Conservation (phyloP, 2,113 vertebrate genomes). For the Albula goreensis region DNA sequence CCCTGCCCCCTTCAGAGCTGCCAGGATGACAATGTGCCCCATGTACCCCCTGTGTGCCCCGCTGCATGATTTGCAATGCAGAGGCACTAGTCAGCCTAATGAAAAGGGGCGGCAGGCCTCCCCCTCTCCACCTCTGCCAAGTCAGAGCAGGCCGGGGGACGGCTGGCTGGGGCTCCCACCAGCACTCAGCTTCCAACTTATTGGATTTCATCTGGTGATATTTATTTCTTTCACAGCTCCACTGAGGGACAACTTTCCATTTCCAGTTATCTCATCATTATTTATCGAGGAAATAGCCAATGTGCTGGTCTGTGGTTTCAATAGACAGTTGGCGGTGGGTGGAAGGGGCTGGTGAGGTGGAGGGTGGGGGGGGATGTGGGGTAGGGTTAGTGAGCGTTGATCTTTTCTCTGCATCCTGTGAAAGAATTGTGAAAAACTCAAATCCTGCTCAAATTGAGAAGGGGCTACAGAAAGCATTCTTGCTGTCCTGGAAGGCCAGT, state of each 20-base stretch:
- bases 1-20: constrained; percentile 48
- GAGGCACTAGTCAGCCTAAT: constrained; percentile 35
- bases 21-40: constrained; percentile 49
- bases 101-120: constrained; percentile 30
- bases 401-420: constrained; percentile 8
- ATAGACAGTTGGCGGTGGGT: constrained; percentile 29
- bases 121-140: constrained; percentile 11
- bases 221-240: constrained; percentile 56
- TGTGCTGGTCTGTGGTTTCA: constrained; percentile 35
- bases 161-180: constrained; percentile 47
- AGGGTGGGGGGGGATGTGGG: background rate
- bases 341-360: constrained; percentile 19
- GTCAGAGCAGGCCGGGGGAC: constrained; percentile 21
- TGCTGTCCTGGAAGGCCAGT: background rate
- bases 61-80: constrained; percentile 44
- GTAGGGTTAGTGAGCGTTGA: background rate
- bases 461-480: background rate
- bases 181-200: constrained; percentile 49
- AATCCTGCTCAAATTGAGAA: constrained; percentile 18
- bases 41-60: constrained; percentile 32
- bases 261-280: constrained; percentile 67
- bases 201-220: constrained; percentile 61
- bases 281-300: constrained; percentile 57
- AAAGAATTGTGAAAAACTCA: constrained; percentile 3
- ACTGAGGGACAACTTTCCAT: constrained; percentile 51